phyloP scores from a whole-genome alignment of 2,797 vertebrate genomes.

The Knipowitschia caucasica region DNA sequence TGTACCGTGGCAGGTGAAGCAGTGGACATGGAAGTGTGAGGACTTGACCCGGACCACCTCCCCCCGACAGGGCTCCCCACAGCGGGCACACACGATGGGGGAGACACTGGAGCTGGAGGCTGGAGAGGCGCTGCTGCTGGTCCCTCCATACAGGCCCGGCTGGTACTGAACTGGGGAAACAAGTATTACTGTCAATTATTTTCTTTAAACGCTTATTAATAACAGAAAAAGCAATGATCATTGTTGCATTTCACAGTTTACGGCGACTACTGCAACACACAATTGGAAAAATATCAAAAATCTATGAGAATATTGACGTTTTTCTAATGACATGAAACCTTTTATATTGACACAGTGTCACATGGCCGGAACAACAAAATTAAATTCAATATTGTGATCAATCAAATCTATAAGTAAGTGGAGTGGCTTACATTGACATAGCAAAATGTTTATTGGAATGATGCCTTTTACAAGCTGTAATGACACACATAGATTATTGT shows the following conservation, averaged over 20 bases:
- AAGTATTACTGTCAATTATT: too few species aligned
- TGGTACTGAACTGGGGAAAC: conserved; percentile 62
- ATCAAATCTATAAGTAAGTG: neutral
- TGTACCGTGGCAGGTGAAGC: conserved; percentile 97
- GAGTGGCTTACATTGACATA: too few species aligned
- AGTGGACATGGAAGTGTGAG: conserved; percentile 92
- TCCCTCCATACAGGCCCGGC: conserved; percentile 53
- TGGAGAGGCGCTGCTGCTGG: conserved; percentile 52
- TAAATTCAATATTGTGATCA: conserved; percentile 4
- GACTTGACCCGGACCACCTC: conserved; percentile 95
- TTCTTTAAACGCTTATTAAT: too few species aligned
- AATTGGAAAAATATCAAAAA: neutral
- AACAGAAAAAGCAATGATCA: conserved; percentile 3
- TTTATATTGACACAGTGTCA: neutral
- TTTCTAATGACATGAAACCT: neutral
- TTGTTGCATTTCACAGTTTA: neutral
- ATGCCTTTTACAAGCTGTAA: too few species aligned
- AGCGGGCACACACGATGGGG: conserved; percentile 88
- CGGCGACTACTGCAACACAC: too few species aligned
- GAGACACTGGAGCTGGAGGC: conserved; percentile 65
- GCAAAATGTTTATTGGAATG: too few species aligned
- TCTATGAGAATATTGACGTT: neutral
- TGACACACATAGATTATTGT: too few species aligned
- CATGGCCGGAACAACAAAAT: neutral
- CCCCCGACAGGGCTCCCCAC: conserved; percentile 87